Percentiles rank a stretch among this genome's conserved stretches.
Evolutionary conservation across 2,888 invertebrate species (phyloP).

Genomic region (Drosophila hamatofila): DNA sequence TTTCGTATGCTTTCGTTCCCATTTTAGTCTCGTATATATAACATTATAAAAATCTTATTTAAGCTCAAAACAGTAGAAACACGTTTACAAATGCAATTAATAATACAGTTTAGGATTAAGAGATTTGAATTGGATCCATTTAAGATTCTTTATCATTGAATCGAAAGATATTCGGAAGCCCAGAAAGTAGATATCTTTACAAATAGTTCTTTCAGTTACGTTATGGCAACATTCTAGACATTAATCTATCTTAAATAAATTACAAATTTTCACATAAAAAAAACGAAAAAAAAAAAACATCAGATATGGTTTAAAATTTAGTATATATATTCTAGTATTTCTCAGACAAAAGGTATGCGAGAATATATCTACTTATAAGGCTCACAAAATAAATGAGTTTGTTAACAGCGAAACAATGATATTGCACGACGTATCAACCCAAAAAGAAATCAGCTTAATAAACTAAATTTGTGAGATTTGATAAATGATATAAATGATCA

Average conservation of each 20-base stretch:
- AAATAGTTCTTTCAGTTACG: background rate
- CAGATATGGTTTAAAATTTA: background rate
- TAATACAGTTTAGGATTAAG: background rate
- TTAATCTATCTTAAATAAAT: background rate
- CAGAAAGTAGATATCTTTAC: background rate
- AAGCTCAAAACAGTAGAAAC: constrained; percentile 63
- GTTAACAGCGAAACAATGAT: background rate
- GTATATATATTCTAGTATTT: background rate
- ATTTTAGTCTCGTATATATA: constrained; percentile 4
- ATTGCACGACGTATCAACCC: background rate
- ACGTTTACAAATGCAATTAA: constrained; percentile 31
- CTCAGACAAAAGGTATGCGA: background rate
- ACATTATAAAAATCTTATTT: constrained; percentile 14
- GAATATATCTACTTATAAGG: background rate
- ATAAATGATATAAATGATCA: background rate
- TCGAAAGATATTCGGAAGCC: too few species aligned
- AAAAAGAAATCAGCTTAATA: background rate
- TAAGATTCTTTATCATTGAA: background rate
- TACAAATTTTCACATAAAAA: background rate
- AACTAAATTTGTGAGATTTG: constrained; percentile 1
- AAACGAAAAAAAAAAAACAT: background rate
- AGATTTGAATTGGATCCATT: background rate
- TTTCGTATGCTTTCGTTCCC: constrained; percentile 1
- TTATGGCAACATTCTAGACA: background rate
- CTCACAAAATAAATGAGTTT: background rate